Conservation (phyloP, 2,888 invertebrate species). For the Lingula anatina region DNA sequence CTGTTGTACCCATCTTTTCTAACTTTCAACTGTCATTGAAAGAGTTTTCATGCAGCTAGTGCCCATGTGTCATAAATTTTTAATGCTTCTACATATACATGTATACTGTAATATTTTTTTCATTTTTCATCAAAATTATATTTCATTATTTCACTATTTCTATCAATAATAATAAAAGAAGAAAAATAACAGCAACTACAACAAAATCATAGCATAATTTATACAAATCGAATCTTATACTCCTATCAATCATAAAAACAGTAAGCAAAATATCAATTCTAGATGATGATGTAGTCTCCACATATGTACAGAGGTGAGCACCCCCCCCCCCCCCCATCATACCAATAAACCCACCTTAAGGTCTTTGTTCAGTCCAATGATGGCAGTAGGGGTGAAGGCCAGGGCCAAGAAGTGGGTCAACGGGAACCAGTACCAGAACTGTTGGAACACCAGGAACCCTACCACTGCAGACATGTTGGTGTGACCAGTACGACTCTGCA, state of each 20-base stretch:
- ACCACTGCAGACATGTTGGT: constrained; percentile 96
- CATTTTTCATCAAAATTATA: no score
- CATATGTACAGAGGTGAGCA: no score
- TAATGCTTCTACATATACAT: neutral
- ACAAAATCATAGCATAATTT: no score
- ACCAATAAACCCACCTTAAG: constrained; percentile 64
- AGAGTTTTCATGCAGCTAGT: neutral
- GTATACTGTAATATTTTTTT: constrained; percentile 6
- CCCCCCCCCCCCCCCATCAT: no score
- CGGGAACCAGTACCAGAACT: constrained; percentile 99
- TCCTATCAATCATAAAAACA: no score
- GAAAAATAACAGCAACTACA: no score
- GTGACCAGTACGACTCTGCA: constrained; percentile 94
- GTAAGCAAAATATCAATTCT: no score
- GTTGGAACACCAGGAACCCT: constrained; percentile 93
- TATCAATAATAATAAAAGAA: no score
- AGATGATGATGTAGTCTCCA: no score
- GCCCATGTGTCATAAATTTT: neutral
- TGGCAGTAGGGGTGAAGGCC: constrained; percentile 91
- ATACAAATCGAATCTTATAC: no score
- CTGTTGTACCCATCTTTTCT: neutral
- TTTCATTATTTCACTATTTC: no score
- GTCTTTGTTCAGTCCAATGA: constrained; percentile 90
- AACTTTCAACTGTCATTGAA: neutral
- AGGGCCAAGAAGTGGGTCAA: constrained; percentile 90